phyloP scores from a whole-genome alignment of 1,140 invertebrate species.

The Doryteuthis pealeii region DNA sequence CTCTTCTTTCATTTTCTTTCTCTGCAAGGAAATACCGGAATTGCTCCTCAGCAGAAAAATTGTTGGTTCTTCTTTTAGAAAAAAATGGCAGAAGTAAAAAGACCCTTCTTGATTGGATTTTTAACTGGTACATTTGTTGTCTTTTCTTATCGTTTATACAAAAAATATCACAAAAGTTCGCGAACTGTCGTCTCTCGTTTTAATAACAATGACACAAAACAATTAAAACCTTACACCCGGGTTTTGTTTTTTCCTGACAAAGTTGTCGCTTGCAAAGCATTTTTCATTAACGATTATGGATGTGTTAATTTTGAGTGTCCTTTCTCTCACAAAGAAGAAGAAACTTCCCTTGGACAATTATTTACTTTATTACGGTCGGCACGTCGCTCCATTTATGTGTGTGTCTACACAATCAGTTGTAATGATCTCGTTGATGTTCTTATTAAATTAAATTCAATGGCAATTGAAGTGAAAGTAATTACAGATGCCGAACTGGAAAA shows the following conservation, averaged over 20 bases:
- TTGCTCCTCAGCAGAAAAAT: too few species aligned
- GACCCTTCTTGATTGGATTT: too few species aligned
- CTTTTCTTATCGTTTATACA: too few species aligned
- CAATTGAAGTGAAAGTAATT: slow-evolving; percentile 69
- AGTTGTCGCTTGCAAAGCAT: slow-evolving; percentile 47
- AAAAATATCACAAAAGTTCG: too few species aligned
- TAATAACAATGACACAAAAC: too few species aligned
- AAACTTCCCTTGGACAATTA: slow-evolving; percentile 48
- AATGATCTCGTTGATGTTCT: slow-evolving; percentile 66
- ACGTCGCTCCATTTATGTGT: slow-evolving; percentile 68
- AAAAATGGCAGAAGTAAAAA: too few species aligned
- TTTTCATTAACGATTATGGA: slow-evolving; percentile 42
- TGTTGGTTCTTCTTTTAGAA: too few species aligned
- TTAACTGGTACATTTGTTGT: too few species aligned
- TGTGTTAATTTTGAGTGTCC: slow-evolving; percentile 50
- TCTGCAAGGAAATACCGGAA: too few species aligned
- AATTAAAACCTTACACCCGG: slow-evolving; percentile 27
- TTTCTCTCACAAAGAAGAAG: slow-evolving; percentile 50
- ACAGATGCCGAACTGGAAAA: slow-evolving; percentile 67
- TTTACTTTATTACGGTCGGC: slow-evolving; percentile 63
- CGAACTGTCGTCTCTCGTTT: too few species aligned
- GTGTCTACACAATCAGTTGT: slow-evolving; percentile 72
- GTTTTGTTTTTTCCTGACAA: slow-evolving; percentile 58
- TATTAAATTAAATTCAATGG: slow-evolving; percentile 64
- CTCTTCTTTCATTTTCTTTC: too few species aligned